Percentiles rank a stretch among this genome's conserved stretches.
Evolutionary conservation across 2,888 invertebrate genomes (phyloP).

Genomic region (Scotopteryx bipunctaria): DNA sequence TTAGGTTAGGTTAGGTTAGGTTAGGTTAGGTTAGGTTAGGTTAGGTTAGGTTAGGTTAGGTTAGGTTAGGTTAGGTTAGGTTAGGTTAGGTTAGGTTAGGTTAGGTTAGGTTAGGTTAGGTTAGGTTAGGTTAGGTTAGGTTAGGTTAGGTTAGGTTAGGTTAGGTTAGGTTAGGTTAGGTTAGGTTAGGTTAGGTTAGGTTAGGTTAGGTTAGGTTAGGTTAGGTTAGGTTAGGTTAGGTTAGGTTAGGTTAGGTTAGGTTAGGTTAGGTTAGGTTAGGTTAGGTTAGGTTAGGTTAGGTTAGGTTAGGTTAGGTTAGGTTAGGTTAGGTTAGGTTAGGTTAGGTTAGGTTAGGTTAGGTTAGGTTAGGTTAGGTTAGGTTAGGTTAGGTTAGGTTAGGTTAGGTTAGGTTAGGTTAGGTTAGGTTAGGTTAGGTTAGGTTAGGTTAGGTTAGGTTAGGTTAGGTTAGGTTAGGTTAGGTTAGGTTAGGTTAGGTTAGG

Average conservation of each 20-base stretch:
- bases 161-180: conserved; percentile 28
- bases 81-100: conserved; percentile 28
- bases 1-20: conserved; percentile 41
- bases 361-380: conserved; percentile 28
- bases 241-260: conserved; percentile 29
- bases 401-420: conserved; percentile 30
- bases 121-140: conserved; percentile 34
- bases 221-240: conserved; percentile 28
- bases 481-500: conserved; percentile 31
- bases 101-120: conserved; percentile 38
- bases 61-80: conserved; percentile 28
- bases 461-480: conserved; percentile 30
- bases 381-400: conserved; percentile 29
- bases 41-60: conserved; percentile 30
- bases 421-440: conserved; percentile 31
- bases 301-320: conserved; percentile 30
- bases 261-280: conserved; percentile 31
- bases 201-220: conserved; percentile 28
- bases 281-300: conserved; percentile 31
- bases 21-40: conserved; percentile 18
- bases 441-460: conserved; percentile 31
- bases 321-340: conserved; percentile 28
- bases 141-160: conserved; percentile 27
- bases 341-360: conserved; percentile 29
- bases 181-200: conserved; percentile 28